These are phyloP conservation scores for Brenthis hecate DNA, from an alignment of 2,888 invertebrate genomes.

Conservation along the genomic window DNA sequence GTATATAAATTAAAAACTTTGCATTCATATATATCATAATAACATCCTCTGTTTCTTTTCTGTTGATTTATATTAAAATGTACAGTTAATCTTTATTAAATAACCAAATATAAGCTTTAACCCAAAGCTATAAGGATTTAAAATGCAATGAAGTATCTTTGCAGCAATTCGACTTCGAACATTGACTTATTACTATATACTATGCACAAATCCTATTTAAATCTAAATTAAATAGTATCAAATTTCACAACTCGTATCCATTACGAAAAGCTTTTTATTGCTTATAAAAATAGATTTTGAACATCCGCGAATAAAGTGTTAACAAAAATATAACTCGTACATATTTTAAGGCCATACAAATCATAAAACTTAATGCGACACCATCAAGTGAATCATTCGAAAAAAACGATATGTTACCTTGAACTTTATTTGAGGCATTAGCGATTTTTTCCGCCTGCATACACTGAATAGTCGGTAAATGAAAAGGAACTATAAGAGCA, in stretches of 20 bases:
- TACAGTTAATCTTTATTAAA: no score
- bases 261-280: neutral
- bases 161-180: no score
- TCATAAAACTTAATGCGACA: conserved; percentile 38
- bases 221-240: neutral
- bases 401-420: conserved; percentile 33
- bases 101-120: no score
- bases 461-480: conserved; percentile 24
- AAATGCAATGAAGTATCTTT: no score
- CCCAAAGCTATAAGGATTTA: no score
- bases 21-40: no score
- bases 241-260: neutral
- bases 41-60: no score
- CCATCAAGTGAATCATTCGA: conserved; percentile 35
- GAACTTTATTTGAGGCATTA: conserved; percentile 38
- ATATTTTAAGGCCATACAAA: conserved; percentile 27
- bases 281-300: neutral
- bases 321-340: conserved; percentile 16
- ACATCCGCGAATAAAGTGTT: conserved; percentile 6
- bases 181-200: no score
- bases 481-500: conserved; percentile 17
- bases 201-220: neutral
- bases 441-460: conserved; percentile 36
- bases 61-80: no score
- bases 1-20: no score